Percentiles rank a stretch among this genome's conserved stretches.
Conservation (phyloP, 2,888 invertebrate genomes). For the Matsumyia berberina region DNA sequence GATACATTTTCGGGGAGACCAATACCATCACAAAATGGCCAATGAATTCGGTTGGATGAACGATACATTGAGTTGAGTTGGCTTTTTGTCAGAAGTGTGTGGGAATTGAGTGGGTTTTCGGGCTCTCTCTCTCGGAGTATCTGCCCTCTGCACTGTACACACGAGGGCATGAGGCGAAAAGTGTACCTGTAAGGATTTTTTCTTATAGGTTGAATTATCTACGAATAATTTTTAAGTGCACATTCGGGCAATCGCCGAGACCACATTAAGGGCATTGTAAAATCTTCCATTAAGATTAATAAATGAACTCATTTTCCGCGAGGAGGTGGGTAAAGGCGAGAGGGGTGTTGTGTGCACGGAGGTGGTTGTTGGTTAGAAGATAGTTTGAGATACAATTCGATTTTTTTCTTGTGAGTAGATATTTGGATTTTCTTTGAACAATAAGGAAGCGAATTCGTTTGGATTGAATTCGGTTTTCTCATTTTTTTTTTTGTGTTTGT, state of each 20-base stretch:
- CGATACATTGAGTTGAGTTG: slow-evolving; percentile 58
- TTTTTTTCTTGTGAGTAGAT: slow-evolving; percentile 26
- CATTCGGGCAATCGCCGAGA: slow-evolving; percentile 76
- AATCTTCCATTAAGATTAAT: slow-evolving; percentile 77
- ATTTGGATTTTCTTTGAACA: slow-evolving; percentile 56
- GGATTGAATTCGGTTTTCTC: slow-evolving; percentile 31
- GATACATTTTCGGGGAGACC: slow-evolving; percentile 64
- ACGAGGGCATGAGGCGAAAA: slow-evolving; percentile 39
- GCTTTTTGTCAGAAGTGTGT: background rate
- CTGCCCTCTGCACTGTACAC: slow-evolving; percentile 17
- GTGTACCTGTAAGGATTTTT: slow-evolving; percentile 73
- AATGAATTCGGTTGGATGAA: slow-evolving; percentile 71
- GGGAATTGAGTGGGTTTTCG: slow-evolving; percentile 51
- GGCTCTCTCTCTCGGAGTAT: slow-evolving; percentile 17
- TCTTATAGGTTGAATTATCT: slow-evolving; percentile 76
- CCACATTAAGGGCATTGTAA: slow-evolving; percentile 77
- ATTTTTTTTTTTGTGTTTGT: slow-evolving; percentile 44
- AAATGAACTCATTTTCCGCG: slow-evolving; percentile 75
- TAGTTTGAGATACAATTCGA: slow-evolving; percentile 69
- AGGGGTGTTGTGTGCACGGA: slow-evolving; percentile 37
- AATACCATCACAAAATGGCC: slow-evolving; percentile 49
- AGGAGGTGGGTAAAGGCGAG: slow-evolving; percentile 8
- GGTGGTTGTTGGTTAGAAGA: slow-evolving; percentile 65
- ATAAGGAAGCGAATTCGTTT: slow-evolving; percentile 71
- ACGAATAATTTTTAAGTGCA: slow-evolving; percentile 77